A percentile compares a stretch with the other conserved stretches of the same genome.
phyloP scores from a whole-genome alignment of 2,888 invertebrate genomes.

The Carpatolechia fugitivella region DNA sequence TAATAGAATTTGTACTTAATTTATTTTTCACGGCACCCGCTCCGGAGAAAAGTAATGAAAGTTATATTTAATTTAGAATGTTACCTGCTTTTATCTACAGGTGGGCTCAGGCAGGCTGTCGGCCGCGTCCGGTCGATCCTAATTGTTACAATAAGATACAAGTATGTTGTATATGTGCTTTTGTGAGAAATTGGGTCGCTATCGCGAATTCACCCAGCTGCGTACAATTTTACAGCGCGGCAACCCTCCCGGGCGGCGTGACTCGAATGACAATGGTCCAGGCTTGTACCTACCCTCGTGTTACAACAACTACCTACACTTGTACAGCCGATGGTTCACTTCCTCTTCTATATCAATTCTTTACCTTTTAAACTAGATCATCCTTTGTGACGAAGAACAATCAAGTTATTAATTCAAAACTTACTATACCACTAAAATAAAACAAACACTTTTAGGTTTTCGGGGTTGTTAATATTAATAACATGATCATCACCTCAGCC shows the following conservation, averaged over 20 bases:
- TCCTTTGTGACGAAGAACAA: background rate
- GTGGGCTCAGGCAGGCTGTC: background rate
- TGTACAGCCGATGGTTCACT: conserved; percentile 32
- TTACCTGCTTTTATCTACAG: background rate
- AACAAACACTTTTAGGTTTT: no score
- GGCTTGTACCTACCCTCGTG: conserved; percentile 43
- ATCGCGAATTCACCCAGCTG: conserved; percentile 48
- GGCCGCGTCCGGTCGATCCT: background rate
- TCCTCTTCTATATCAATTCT: background rate
- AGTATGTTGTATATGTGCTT: conserved; percentile 39
- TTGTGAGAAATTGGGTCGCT: conserved; percentile 44
- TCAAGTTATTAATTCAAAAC: no score
- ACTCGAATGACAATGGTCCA: conserved; percentile 43
- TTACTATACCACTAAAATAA: no score
- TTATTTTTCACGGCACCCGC: conserved; percentile 1
- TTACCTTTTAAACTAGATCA: background rate
- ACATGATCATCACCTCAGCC: no score
- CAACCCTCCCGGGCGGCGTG: conserved; percentile 50
- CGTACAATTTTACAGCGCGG: conserved; percentile 60
- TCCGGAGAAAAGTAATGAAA: background rate
- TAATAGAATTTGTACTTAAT: conserved; percentile 12
- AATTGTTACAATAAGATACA: conserved; percentile 25
- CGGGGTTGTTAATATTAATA: no score
- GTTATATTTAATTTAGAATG: background rate
- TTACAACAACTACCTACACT: conserved; percentile 40